These are phyloP conservation scores for Drosophila paranaensis DNA, from an alignment of 2,888 invertebrate species.

Conservation along the genomic window DNA sequence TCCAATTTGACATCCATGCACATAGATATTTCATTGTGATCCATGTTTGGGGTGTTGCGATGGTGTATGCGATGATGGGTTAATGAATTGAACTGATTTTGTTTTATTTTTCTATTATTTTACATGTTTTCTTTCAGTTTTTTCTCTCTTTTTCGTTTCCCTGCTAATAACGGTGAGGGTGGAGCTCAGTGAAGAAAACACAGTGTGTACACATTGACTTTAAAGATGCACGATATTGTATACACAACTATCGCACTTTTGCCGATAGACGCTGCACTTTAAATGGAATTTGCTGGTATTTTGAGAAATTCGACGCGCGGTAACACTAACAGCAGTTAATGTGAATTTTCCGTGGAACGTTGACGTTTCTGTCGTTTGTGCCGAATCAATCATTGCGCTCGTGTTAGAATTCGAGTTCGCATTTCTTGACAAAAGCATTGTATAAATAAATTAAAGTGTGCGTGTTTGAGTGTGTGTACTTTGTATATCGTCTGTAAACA, in stretches of 20 bases:
- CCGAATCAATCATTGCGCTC: conserved; percentile 40
- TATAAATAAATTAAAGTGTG: conserved; percentile 35
- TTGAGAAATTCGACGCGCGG: conserved; percentile 17
- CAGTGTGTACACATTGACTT: conserved; percentile 22
- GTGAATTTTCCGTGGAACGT: conserved; percentile 51
- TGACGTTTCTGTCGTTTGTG: conserved; percentile 51
- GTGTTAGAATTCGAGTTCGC: conserved; percentile 41
- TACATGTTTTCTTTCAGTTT: conserved; percentile 58
- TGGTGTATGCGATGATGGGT: conserved; percentile 41
- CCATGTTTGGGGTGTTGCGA: conserved; percentile 66
- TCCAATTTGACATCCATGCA: conserved; percentile 84
- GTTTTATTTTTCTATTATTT: conserved; percentile 27
- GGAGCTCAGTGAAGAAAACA: conserved; percentile 37
- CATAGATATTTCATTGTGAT: conserved; percentile 84
- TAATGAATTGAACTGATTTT: conserved; percentile 48
- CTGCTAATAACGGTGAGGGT: conserved; percentile 53
- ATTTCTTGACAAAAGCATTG: conserved; percentile 22
- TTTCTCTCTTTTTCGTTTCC: conserved; percentile 31
- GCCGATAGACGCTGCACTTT: neutral
- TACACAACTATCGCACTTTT: neutral
- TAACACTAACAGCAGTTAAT: conserved; percentile 57
- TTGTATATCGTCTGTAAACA: conserved; percentile 2
- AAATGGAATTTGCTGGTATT: conserved; percentile 8
- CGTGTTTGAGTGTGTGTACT: neutral
- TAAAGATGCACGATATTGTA: conserved; percentile 5